Evolutionary conservation across 2,113 vertebrate genomes (phyloP).

Genomic region (Turnix velox): DNA sequence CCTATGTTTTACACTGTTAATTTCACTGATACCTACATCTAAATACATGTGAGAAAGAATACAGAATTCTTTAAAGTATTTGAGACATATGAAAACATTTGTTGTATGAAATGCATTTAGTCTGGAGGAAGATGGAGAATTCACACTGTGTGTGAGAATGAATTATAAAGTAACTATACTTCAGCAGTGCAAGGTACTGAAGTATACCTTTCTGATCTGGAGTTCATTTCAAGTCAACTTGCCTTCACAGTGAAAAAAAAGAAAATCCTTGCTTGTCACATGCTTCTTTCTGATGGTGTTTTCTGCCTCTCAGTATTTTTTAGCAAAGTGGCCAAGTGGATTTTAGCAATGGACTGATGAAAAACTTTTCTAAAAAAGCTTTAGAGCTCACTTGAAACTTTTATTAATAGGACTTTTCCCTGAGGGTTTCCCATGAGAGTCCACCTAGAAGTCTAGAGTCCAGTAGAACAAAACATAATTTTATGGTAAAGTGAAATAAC

Average conservation of each 20-base stretch:
- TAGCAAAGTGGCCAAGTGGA: not conserved
- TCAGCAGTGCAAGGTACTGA: no score
- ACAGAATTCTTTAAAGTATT: not conserved
- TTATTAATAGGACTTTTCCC: not conserved
- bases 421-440: not conserved
- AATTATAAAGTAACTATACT: no score
- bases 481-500: not conserved
- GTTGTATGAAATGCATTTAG: not conserved
- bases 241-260: not conserved
- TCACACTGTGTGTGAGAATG: not conserved
- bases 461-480: not conserved
- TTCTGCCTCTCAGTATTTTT: not conserved
- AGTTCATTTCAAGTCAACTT: not conserved
- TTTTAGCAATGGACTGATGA: not conserved
- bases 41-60: not conserved
- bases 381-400: not conserved
- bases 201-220: not conserved
- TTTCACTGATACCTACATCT: not conserved
- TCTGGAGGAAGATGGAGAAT: not conserved
- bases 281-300: not conserved
- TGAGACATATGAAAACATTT: not conserved
- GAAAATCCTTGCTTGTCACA: not conserved
- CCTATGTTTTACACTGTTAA: fast-evolving
- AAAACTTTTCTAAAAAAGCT: not conserved
- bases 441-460: not conserved